These are phyloP conservation scores for Stylophora pistillata DNA, from an alignment of 64 coral and sea anemone genomes.

Conservation along the genomic window DNA sequence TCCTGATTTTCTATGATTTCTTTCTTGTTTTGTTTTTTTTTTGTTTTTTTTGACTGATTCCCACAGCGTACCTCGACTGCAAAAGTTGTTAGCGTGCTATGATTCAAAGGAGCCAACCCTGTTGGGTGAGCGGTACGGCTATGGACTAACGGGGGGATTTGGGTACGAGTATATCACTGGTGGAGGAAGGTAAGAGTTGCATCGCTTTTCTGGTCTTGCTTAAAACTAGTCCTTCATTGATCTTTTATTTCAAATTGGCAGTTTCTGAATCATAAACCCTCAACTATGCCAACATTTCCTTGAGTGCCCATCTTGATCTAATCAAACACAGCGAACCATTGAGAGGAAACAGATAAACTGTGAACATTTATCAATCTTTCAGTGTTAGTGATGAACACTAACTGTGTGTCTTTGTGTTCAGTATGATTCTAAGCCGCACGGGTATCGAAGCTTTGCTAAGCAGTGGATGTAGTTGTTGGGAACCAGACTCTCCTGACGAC, in stretches of 20 bases:
- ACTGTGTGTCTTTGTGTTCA: conserved; percentile 25
- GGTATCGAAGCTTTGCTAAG: conserved; percentile 64
- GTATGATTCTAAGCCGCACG: conserved; percentile 85
- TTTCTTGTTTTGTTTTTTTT: not conserved
- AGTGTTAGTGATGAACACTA: not conserved
- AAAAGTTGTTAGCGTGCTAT: conserved; percentile 86
- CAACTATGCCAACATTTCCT: too few relatives aligned
- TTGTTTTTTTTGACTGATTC: not conserved
- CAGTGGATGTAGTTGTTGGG: conserved; percentile 78
- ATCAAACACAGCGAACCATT: too few relatives aligned
- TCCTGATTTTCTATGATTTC: not conserved
- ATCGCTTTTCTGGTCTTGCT: too few relatives aligned
- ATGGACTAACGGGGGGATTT: conserved; percentile 65
- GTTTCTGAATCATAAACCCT: too few relatives aligned
- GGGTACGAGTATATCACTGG: conserved; percentile 98
- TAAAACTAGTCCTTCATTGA: too few relatives aligned
- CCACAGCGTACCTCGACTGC: conserved; percentile 76
- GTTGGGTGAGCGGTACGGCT: conserved; percentile 92
- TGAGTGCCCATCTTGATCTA: too few relatives aligned
- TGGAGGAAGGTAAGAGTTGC: conserved; percentile 86
- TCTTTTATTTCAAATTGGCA: too few relatives aligned
- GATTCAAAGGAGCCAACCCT: conserved; percentile 79
- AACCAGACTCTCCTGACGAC: conserved; percentile 80
- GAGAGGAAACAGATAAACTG: too few relatives aligned
- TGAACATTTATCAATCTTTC: too few relatives aligned